Evolutionary conservation across 2,113 vertebrate species (phyloP).

Genomic region (Saimiri boliviensis): DNA sequence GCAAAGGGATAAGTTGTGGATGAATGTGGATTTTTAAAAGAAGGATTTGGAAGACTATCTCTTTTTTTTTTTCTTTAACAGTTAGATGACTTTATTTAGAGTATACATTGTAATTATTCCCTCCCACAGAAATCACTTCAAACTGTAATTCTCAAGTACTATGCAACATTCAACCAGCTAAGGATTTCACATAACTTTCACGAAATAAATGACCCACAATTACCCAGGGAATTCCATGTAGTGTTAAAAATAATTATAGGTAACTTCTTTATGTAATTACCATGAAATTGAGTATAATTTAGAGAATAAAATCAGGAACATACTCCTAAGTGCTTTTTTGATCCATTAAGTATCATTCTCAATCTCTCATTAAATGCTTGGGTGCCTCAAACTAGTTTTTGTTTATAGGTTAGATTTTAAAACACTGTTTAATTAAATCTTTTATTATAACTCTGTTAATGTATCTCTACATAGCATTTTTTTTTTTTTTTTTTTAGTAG

Average conservation of each 20-base stretch:
- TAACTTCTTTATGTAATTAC: slow-evolving; percentile 45
- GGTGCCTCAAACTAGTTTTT: slow-evolving; percentile 10
- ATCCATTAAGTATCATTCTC: background rate
- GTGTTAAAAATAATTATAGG: slow-evolving; percentile 41
- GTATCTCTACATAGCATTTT: slow-evolving; percentile 7
- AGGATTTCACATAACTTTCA: background rate
- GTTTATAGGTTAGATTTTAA: slow-evolving; percentile 23
- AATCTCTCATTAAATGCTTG: slow-evolving; percentile 40
- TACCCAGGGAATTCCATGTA: slow-evolving; percentile 30
- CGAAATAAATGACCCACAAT: slow-evolving; percentile 30
- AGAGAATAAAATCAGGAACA: slow-evolving; percentile 48
- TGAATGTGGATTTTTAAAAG: background rate
- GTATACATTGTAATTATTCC: background rate
- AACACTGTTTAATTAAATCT: background rate
- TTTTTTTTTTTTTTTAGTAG: background rate
- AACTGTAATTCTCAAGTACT: slow-evolving; percentile 39
- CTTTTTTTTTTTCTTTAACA: background rate
- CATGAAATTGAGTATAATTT: slow-evolving; percentile 28
- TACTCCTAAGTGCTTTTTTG: slow-evolving; percentile 29
- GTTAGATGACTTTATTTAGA: background rate
- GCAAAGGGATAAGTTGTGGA: background rate
- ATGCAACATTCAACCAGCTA: background rate
- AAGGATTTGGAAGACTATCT: background rate
- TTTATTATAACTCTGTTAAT: slow-evolving; percentile 25
- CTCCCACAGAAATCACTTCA: background rate